Evolutionary conservation across 1,140 invertebrate genomes (phyloP).

Genomic region (Hesperophylax magnus): DNA sequence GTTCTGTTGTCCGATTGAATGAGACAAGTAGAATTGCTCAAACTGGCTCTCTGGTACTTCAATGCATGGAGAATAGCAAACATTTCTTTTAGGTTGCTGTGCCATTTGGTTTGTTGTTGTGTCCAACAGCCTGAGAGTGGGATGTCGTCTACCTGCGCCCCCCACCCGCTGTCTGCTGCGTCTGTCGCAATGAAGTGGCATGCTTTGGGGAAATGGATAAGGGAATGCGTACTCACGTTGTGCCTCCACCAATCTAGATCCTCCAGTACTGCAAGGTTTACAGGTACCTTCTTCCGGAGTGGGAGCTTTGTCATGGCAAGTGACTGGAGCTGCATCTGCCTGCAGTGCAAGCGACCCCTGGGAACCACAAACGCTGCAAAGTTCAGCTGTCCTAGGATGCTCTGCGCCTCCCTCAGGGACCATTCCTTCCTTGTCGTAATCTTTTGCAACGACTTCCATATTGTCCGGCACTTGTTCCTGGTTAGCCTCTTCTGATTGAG

Average conservation of each 20-base stretch:
- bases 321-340: no score
- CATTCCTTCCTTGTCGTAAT: neutral
- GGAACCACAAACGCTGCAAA: no score
- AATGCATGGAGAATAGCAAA: conserved; percentile 59
- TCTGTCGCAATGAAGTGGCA: conserved; percentile 59
- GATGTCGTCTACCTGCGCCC: no score
- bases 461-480: neutral
- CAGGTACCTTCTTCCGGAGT: no score
- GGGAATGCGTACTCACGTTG: neutral
- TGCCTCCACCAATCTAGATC: no score
- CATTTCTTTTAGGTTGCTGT: conserved; percentile 60
- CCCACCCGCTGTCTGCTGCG: conserved; percentile 58
- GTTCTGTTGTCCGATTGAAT: no score
- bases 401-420: no score
- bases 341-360: no score
- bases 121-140: conserved; percentile 52
- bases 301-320: no score
- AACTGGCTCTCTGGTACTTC: conserved; percentile 36
- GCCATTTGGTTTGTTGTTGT: conserved; percentile 54
- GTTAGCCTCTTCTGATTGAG: neutral
- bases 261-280: no score
- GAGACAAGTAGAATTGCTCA: conserved; percentile 54
- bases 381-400: no score
- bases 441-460: neutral
- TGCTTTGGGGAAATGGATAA: neutral